These are phyloP conservation scores for Ectropis crepuscularia DNA, from an alignment of 2,888 invertebrate species.

Conservation along the genomic window DNA sequence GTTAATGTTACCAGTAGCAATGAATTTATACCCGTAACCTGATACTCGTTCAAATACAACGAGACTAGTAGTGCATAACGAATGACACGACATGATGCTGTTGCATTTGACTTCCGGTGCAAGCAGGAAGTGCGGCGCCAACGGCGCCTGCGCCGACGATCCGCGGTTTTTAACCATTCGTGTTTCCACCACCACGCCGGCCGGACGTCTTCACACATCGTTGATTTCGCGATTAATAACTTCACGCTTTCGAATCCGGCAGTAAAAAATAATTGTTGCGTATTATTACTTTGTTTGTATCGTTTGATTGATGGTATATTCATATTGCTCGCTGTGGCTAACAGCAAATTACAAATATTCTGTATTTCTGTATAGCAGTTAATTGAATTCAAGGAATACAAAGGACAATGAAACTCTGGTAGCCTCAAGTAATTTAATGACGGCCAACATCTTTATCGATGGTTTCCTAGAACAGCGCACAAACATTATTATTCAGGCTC, in stretches of 20 bases:
- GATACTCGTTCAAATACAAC: slow-evolving; percentile 62
- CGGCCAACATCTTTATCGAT: slow-evolving; percentile 36
- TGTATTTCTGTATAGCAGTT: not conserved
- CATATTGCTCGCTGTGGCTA: slow-evolving; percentile 8
- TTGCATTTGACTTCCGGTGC: slow-evolving; percentile 76
- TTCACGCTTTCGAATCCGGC: slow-evolving; percentile 44
- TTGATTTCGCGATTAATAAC: slow-evolving; percentile 54
- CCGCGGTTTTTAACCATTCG: slow-evolving; percentile 64
- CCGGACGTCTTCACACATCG: slow-evolving; percentile 65
- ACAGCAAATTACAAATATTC: slow-evolving; percentile 9
- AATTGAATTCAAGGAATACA: slow-evolving; percentile 6
- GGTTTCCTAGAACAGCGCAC: slow-evolving; percentile 40
- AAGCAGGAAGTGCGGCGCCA: slow-evolving; percentile 75
- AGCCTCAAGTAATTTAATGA: slow-evolving; percentile 31
- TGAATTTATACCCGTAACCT: slow-evolving; percentile 59
- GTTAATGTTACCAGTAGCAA: slow-evolving; percentile 52
- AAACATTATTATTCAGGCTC: slow-evolving; percentile 46
- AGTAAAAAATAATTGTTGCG: slow-evolving; percentile 41
- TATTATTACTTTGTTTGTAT: slow-evolving; percentile 34
- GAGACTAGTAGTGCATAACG: slow-evolving; percentile 70
- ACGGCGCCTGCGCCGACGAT: slow-evolving; percentile 63
- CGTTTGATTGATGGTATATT: slow-evolving; percentile 24
- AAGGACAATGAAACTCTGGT: slow-evolving; percentile 27
- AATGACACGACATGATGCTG: slow-evolving; percentile 61
- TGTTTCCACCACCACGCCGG: slow-evolving; percentile 57